phyloP scores from a whole-genome alignment of 2,113 vertebrate species.

The Perccottus glenii region DNA sequence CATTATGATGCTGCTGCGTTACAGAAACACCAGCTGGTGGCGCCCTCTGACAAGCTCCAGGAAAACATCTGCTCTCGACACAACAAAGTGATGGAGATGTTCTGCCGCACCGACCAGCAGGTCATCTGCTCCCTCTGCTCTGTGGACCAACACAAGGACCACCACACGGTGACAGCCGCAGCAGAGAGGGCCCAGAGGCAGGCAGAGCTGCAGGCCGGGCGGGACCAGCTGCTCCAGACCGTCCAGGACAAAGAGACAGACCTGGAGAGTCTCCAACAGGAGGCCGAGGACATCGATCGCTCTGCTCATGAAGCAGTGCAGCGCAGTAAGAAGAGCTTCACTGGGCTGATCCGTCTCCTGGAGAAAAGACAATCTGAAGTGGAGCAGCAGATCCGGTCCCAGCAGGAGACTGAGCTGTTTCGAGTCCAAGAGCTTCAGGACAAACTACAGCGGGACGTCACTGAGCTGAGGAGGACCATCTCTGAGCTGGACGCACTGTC shows the following conservation, averaged over 20 bases:
- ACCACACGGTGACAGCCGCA: neutral
- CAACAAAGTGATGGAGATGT: neutral
- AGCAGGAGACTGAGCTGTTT: too few relatives aligned
- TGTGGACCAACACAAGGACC: neutral
- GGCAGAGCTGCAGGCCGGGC: neutral
- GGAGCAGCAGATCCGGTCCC: too few relatives aligned
- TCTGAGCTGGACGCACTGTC: constrained; percentile 3
- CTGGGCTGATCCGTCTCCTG: too few relatives aligned
- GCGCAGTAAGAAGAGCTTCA: too few relatives aligned
- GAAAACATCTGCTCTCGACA: constrained; percentile 5
- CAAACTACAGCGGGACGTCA: too few relatives aligned
- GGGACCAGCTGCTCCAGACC: too few relatives aligned
- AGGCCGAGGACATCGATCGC: too few relatives aligned
- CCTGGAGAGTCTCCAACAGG: too few relatives aligned
- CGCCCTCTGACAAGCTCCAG: neutral
- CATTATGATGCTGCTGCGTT: constrained; percentile 2
- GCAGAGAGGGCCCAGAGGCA: neutral
- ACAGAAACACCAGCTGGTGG: constrained; percentile 3
- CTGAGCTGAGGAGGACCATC: constrained; percentile 1
- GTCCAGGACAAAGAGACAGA: too few relatives aligned
- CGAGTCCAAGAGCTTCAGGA: too few relatives aligned
- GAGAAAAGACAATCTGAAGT: too few relatives aligned
- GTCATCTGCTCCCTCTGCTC: neutral
- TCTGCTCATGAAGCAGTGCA: too few relatives aligned
- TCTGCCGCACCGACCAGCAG: neutral